Evolutionary conservation across 2,113 vertebrate genomes (phyloP).

Genomic region (Labrus mixtus): DNA sequence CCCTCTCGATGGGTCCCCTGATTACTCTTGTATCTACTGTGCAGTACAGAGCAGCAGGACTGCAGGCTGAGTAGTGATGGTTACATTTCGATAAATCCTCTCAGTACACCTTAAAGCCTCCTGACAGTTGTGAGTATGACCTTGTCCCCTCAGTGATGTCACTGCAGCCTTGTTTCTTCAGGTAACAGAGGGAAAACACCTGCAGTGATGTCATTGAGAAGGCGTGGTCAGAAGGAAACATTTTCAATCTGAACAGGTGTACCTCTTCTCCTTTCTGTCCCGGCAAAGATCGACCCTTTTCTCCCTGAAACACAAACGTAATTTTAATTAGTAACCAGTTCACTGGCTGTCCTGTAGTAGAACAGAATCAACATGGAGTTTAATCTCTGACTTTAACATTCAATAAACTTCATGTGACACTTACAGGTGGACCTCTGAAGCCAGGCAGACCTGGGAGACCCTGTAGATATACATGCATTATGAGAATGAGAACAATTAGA

Average conservation of each 20-base stretch:
- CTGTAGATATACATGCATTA: conserved; percentile 49
- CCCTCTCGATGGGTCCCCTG: no score
- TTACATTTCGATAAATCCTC: no score
- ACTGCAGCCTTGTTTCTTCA: no score
- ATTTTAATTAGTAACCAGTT: neutral
- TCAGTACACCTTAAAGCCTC: no score
- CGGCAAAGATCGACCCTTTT: conserved; percentile 72
- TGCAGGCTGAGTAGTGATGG: no score
- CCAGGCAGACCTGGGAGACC: conserved; percentile 73
- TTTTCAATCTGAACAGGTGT: neutral
- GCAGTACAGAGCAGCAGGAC: no score
- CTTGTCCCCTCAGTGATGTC: neutral
- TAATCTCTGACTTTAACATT: neutral
- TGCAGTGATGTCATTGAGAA: neutral
- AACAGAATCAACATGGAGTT: neutral
- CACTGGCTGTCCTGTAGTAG: neutral
- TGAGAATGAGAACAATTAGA: neutral
- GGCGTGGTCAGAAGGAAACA: neutral
- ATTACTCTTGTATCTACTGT: no score
- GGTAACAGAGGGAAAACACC: no score
- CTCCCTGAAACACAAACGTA: conserved; percentile 73
- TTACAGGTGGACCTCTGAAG: conserved; percentile 74
- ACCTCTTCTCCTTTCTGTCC: conserved; percentile 82
- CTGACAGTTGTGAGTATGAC: neutral
- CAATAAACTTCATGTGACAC: conserved; percentile 14